Evolutionary conservation across 2,888 invertebrate genomes (phyloP), one percentile per base, ranked within the genome.

Genomic region (Tenthredo scrophulariae): DNA sequence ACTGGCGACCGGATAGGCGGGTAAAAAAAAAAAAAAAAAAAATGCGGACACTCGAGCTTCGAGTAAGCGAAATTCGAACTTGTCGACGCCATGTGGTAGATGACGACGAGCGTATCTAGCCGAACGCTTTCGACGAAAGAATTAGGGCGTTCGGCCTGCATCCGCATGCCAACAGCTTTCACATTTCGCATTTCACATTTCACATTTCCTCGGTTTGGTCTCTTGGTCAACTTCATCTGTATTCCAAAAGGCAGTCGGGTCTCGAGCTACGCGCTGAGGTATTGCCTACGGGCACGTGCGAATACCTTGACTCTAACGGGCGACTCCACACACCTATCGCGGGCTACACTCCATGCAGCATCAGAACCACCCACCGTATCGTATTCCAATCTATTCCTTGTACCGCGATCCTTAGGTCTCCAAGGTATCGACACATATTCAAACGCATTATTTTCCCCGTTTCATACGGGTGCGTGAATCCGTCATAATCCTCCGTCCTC

Each of bases 151-250:
- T 67, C 46, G 29, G 33, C 58, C 40, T 80, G 85, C 84, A 86
- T 89, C 88, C 89, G 89, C 89, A 88, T 90, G 89, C 89, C 86
- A 33, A 83, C 85, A 29, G 88, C 90, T 90, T 90, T 90, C 90
- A 89, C 89, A 87, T 90, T 90, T 89, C 90, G 89, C 89, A 87
- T 89, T 85, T 89, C 88, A 54, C 85, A 87, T 87, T 90, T 90
- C 90, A 89, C 89, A 87, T 90, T 50, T 72, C 74, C 85, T 72
- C 26, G 67, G 82, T 82, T 50, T 58, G 79, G 43, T 46, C 46
- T 84, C 84, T 46, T 70, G 79, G 84, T 40, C 75, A 58, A 84
- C 85, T 88, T 87, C 87, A 88, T 89, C 86, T 87, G 87, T 88
- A 89, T 89, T 89, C 88, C 87, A 72, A 83, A 62, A 46, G 22